Percentiles rank a stretch among this genome's conserved stretches.
Conservation (phyloP, 2,797 vertebrate genomes). For the Enteromius paludinosus region DNA sequence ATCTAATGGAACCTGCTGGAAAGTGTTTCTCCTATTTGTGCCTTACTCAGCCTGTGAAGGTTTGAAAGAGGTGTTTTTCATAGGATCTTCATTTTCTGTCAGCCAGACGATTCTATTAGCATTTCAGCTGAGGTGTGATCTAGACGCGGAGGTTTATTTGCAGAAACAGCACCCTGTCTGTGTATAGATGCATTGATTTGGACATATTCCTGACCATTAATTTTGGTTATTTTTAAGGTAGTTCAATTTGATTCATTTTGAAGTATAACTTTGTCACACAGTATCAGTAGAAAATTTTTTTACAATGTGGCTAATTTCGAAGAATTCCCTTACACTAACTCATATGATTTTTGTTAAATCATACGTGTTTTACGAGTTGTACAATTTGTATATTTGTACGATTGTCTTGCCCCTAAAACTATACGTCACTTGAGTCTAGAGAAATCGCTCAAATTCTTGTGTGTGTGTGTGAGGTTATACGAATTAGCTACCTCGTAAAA, state of each 20-base stretch:
- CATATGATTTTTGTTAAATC: too few species aligned
- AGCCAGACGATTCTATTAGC: conserved; percentile 58
- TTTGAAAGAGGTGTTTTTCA: conserved; percentile 31
- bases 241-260: not conserved
- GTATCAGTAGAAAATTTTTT: too few species aligned
- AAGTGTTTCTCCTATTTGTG: conserved; percentile 30
- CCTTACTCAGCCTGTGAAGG: conserved; percentile 37
- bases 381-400: too few species aligned
- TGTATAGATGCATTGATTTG: conserved; percentile 30
- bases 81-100: conserved; percentile 33
- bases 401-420: too few species aligned
- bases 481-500: too few species aligned
- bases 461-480: too few species aligned
- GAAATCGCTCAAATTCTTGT: too few species aligned
- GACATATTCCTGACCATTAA: conserved; percentile 53
- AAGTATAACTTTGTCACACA: not conserved
- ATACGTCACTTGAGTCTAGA: too few species aligned
- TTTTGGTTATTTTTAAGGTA: conserved; percentile 39
- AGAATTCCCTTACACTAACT: too few species aligned
- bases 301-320: too few species aligned
- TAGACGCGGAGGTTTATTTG: conserved; percentile 56
- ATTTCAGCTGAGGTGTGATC: conserved; percentile 49
- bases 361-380: too few species aligned
- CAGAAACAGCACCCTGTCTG: conserved; percentile 50
- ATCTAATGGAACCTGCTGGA: not conserved